These are phyloP conservation scores for Chascanopsetta lugubris DNA, from an alignment of 2,113 vertebrate genomes.

Conservation along the genomic window DNA sequence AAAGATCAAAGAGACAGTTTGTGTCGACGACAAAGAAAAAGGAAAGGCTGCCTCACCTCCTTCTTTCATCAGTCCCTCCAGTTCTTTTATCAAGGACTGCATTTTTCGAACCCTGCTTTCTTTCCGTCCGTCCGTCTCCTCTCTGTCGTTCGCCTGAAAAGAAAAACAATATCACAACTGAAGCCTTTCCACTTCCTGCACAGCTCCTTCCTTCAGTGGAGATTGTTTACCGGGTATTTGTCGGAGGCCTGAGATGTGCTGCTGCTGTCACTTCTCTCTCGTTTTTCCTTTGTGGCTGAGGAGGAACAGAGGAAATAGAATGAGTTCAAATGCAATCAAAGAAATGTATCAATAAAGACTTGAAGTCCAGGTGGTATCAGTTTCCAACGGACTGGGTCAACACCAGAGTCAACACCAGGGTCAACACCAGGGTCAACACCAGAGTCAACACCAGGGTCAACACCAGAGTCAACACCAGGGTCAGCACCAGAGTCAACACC, in stretches of 20 bases:
- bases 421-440: too few species aligned
- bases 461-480: too few species aligned
- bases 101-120: slow-evolving; percentile 85
- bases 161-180: background rate
- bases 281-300: slow-evolving; percentile 70
- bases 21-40: background rate
- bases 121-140: slow-evolving; percentile 82
- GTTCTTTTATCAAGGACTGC: slow-evolving; percentile 87
- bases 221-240: slow-evolving; percentile 82
- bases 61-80: slow-evolving; percentile 87
- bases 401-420: background rate
- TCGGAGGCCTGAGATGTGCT: slow-evolving; percentile 63
- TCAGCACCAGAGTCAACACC: too few species aligned
- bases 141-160: slow-evolving; percentile 81
- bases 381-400: slow-evolving; percentile 11
- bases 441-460: background rate
- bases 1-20: background rate
- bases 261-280: slow-evolving; percentile 39
- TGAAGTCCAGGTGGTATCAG: background rate
- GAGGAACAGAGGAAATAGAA: background rate
- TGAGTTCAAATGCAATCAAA: background rate
- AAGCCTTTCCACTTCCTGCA: background rate
- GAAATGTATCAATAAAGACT: background rate
- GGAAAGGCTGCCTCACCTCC: slow-evolving; percentile 82
- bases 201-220: background rate